These are phyloP conservation scores for Hedya salicella DNA, from an alignment of 2,888 invertebrate genomes.

Conservation along the genomic window DNA sequence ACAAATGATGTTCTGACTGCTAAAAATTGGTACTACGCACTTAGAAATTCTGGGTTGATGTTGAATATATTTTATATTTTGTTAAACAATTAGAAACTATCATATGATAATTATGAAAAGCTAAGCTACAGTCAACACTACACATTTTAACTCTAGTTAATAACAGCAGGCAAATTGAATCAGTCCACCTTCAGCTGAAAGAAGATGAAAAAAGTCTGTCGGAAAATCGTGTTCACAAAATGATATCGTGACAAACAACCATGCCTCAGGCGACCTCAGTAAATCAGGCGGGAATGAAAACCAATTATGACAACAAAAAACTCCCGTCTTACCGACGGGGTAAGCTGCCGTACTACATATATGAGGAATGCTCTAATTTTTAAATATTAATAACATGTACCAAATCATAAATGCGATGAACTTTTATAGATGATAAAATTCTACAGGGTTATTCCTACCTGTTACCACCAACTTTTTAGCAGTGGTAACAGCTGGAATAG, in stretches of 20 bases:
- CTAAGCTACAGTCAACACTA: no score
- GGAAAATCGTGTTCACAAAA: conserved; percentile 71
- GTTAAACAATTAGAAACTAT: no score
- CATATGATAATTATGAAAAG: no score
- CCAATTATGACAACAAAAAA: conserved; percentile 82
- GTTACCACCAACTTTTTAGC: no score
- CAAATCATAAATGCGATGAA: no score
- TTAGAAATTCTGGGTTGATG: no score
- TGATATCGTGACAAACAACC: conserved; percentile 83
- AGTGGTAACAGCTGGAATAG: no score
- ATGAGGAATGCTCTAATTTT: conserved; percentile 12
- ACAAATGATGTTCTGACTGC: no score
- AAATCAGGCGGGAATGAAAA: conserved; percentile 78
- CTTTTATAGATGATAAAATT: no score
- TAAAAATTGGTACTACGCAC: no score
- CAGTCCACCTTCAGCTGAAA: conserved; percentile 41
- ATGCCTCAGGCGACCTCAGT: conserved; percentile 74
- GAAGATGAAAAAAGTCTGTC: conserved; percentile 53
- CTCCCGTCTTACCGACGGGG: conserved; percentile 56
- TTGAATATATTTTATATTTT: no score
- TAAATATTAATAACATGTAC: neutral
- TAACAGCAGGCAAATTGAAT: conserved; percentile 20
- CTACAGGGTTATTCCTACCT: no score
- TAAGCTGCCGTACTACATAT: neutral
- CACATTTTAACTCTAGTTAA: neutral